Base-by-base conservation (phyloP, 2,113 vertebrate species). In the Vireo altiloquus region DNA sequence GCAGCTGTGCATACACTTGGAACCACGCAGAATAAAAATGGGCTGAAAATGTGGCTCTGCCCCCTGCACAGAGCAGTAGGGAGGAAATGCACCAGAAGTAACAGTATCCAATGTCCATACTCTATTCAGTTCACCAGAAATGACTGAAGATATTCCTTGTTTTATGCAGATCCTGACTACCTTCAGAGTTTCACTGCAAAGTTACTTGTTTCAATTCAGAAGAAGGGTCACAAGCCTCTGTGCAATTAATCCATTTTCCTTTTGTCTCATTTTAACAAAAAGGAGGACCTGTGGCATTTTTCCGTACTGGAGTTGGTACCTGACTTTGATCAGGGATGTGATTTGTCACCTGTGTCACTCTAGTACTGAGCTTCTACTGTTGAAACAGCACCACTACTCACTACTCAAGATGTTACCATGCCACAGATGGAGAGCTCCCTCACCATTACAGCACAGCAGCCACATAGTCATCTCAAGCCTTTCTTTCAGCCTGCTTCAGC, bases 381-480 rank as follows among this genome's bases (percentile, higher is more conserved):
- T 53, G 44, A 60, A 90, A 68, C 8, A 71, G 44, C 35, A 33
- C 25, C 0, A 0, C 23, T 20, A 23, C 18, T 71, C 27, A 0
- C 30, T 22, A 35, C 14, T 68, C 27, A 44, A 47, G 71, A 11
- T n/a, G 13, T 33, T 47, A n/a, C 30, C 49, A 40, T 3, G 13
- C 18, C 24, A 5, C 7, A 52, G 40, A 49, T 7, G 64, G 31
- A 31, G 27, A 60, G 30, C 10, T 33, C 19, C 37, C 46, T 71
- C 65, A 64, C 12, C 14, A 7, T 30, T n/a, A 21, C 30, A 90
- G 75, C 78, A 54, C 42, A 68, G 70, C 33, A 90, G 61, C 61
- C 70, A 50, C 0, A 4, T 33, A 30, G 42, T 7, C 33, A 60
- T 60, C 83, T 88, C 49, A n/a, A 4, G 11, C 20, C 4, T n/a